Percentiles rank a stretch among this genome's conserved stretches.
Evolutionary conservation across 1,140 invertebrate species (phyloP).

Genomic region (Stegodyphus mimosarum): DNA sequence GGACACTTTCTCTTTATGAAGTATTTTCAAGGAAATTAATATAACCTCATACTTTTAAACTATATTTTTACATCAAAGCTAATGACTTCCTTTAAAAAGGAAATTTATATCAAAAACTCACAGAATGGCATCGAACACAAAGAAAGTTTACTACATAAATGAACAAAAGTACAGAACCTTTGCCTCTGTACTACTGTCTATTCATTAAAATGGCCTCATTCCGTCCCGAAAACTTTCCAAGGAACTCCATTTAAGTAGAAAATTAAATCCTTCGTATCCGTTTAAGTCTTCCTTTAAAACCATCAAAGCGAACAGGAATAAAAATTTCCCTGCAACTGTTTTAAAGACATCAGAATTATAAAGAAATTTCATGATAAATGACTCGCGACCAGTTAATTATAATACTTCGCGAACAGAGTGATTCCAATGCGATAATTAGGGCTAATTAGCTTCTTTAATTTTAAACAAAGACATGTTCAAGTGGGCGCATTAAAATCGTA

Average conservation of each 20-base stretch:
- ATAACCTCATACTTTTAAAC: too few relatives aligned
- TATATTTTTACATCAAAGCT: too few relatives aligned
- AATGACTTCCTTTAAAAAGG: too few relatives aligned
- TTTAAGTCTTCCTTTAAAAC: slow-evolving; percentile 32
- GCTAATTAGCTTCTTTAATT: slow-evolving; percentile 51
- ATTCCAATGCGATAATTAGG: slow-evolving; percentile 44
- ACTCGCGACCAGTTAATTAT: slow-evolving; percentile 44
- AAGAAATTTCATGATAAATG: slow-evolving; percentile 43
- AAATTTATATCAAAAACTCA: too few relatives aligned
- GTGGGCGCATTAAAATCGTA: slow-evolving; percentile 33
- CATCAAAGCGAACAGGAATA: slow-evolving; percentile 26
- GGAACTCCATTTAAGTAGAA: slow-evolving; percentile 13
- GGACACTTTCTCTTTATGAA: too few relatives aligned
- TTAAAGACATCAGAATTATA: not conserved
- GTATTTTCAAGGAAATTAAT: too few relatives aligned
- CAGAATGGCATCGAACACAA: too few relatives aligned
- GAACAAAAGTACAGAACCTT: too few relatives aligned
- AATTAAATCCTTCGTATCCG: slow-evolving; percentile 32
- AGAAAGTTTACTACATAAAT: too few relatives aligned
- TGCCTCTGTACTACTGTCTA: not conserved
- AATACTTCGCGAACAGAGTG: slow-evolving; percentile 43
- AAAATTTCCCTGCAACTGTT: not conserved
- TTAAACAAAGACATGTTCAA: slow-evolving; percentile 50
- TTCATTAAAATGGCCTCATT: slow-evolving; percentile 31
- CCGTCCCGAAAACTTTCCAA: not conserved